Conservation (phyloP, 2,888 invertebrate species). For the Bombylius discolor region DNA sequence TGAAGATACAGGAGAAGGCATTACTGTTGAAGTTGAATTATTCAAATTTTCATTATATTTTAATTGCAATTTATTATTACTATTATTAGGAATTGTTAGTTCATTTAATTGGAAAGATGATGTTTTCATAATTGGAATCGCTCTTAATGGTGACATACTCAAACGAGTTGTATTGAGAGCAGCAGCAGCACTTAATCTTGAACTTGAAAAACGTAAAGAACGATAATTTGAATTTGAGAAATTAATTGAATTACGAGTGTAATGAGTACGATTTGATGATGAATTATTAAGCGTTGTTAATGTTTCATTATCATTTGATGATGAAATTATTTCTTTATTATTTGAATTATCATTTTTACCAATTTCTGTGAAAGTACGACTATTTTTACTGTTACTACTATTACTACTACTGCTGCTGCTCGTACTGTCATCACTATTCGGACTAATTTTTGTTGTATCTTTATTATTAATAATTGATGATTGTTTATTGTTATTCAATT, state of each 20-base stretch:
- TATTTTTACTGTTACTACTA: background rate
- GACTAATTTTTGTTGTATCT: constrained; percentile 21
- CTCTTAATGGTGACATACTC: background rate
- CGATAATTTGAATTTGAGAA: constrained; percentile 33
- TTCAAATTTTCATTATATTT: background rate
- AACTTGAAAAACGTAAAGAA: constrained; percentile 32
- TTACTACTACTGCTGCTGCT: background rate
- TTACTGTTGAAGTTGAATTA: background rate
- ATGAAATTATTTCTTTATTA: too few relatives aligned
- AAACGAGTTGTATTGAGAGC: background rate
- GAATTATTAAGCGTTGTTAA: too few relatives aligned
- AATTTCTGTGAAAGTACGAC: too few relatives aligned
- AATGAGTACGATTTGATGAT: constrained; percentile 17
- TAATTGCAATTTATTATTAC: too few relatives aligned
- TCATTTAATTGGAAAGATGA: background rate
- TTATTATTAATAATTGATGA: background rate
- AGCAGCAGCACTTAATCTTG: constrained; percentile 23
- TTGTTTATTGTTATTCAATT: background rate
- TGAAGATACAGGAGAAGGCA: constrained; percentile 16
- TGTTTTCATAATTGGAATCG: background rate
- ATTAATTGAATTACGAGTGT: constrained; percentile 32
- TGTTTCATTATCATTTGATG: background rate
- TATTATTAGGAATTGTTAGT: background rate
- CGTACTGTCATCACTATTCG: background rate
- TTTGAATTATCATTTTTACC: too few relatives aligned